Evolutionary conservation across 2,113 vertebrate genomes (phyloP).

Genomic region (Hemiscyllium ocellatum): DNA sequence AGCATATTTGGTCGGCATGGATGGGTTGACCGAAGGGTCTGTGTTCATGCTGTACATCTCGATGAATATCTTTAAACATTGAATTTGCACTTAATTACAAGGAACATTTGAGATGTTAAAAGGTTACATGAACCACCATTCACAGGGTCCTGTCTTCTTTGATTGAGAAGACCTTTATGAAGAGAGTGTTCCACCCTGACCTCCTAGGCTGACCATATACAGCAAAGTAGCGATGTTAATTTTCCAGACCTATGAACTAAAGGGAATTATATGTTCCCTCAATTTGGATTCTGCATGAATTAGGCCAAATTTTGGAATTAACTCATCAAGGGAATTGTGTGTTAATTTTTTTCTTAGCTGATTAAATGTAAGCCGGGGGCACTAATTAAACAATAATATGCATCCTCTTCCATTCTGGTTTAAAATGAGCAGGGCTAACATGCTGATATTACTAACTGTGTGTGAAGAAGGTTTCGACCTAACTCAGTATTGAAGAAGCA

Average conservation of each 20-base stretch:
- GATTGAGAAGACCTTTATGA: conserved; percentile 13
- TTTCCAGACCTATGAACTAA: background rate
- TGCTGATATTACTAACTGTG: background rate
- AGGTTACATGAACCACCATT: background rate
- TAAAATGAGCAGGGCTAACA: conserved; percentile 12
- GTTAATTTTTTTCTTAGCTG: conserved; percentile 33
- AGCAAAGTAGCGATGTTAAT: background rate
- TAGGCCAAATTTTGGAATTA: conserved; percentile 35
- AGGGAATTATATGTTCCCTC: conserved; percentile 18
- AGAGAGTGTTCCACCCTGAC: conserved; percentile 1
- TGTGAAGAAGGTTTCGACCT: background rate
- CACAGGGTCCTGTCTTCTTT: background rate
- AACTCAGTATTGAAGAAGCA: conserved; percentile 22
- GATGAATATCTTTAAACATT: background rate
- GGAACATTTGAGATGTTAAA: background rate
- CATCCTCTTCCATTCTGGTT: conserved; percentile 21
- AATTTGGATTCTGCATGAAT: conserved; percentile 28
- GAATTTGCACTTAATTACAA: background rate
- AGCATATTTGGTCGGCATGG: too few species aligned
- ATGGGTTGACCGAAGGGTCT: too few species aligned
- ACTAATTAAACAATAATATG: conserved; percentile 26
- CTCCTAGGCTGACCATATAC: conserved; percentile 11
- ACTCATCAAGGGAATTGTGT: conserved; percentile 28
- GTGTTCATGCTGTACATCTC: too few species aligned
- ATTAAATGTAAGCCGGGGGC: conserved; percentile 33